A percentile compares a stretch with the other conserved stretches of the same genome.
These are phyloP conservation scores for Leptodactylus fallax DNA, from an alignment of 2,797 vertebrate genomes.

Conservation along the genomic window DNA sequence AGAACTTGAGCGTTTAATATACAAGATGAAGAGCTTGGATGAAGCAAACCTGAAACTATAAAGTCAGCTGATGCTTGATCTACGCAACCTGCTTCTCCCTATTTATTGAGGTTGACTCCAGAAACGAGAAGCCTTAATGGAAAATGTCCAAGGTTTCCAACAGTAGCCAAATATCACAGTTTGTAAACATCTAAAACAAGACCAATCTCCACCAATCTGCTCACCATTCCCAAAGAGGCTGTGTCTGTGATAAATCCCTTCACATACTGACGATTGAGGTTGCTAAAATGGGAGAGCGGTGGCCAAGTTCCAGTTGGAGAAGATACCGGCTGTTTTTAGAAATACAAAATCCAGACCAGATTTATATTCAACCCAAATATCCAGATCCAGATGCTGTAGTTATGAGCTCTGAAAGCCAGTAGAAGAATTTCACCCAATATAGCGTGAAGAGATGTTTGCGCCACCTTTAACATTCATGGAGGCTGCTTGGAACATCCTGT, in stretches of 20 bases:
- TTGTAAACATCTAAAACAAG: conserved; percentile 50
- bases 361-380: conserved; percentile 1
- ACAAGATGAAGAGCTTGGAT: neutral
- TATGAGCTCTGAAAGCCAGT: conserved; percentile 3
- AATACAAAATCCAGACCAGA: conserved; percentile 34
- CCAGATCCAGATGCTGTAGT: conserved; percentile 27
- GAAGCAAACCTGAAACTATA: conserved; percentile 15
- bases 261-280: neutral
- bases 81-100: neutral
- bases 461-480: conserved; percentile 1
- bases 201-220: conserved; percentile 12
- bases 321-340: conserved; percentile 24
- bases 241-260: neutral
- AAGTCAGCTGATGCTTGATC: conserved; percentile 15
- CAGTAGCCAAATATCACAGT: conserved; percentile 56
- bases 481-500: conserved; percentile 30
- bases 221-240: conserved; percentile 16
- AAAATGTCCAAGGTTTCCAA: conserved; percentile 13
- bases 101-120: conserved; percentile 11
- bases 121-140: neutral
- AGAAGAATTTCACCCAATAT: neutral
- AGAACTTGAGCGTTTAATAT: neutral
- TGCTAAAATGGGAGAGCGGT: neutral
- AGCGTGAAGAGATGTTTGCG: conserved; percentile 2
- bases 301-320: conserved; percentile 37